phyloP scores from a whole-genome alignment of 2,113 vertebrate species.

The Oceanodroma tethys region DNA sequence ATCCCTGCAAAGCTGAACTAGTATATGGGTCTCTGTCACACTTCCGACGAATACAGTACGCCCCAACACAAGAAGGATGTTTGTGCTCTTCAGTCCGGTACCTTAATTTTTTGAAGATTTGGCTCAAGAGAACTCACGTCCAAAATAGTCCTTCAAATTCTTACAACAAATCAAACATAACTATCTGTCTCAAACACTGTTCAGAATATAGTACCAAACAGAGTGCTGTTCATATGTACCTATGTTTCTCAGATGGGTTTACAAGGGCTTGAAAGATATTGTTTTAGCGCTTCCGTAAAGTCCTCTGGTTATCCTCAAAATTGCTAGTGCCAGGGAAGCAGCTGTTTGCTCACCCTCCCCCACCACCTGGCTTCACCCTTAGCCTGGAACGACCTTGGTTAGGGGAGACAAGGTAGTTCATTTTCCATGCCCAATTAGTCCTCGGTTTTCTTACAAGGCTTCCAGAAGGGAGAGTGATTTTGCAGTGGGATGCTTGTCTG shows the following conservation, averaged over 20 bases:
- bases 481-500: background rate
- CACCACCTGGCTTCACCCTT: background rate
- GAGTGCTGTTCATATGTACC: background rate
- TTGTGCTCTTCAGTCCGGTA: background rate
- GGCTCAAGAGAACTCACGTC: background rate
- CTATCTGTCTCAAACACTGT: background rate
- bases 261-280: background rate
- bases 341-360: background rate
- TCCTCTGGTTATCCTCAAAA: background rate
- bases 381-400: background rate
- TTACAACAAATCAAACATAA: background rate
- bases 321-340: background rate
- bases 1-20: background rate
- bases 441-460: background rate
- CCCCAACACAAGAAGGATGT: background rate
- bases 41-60: background rate
- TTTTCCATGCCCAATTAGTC: background rate
- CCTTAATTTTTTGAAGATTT: background rate
- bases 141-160: background rate
- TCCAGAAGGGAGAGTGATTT: background rate
- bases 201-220: background rate
- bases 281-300: accelerated
- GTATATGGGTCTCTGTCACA: background rate
- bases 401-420: background rate
- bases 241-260: background rate